Conservation (phyloP, 2,113 vertebrate genomes). For the Ceyx margarethae region DNA sequence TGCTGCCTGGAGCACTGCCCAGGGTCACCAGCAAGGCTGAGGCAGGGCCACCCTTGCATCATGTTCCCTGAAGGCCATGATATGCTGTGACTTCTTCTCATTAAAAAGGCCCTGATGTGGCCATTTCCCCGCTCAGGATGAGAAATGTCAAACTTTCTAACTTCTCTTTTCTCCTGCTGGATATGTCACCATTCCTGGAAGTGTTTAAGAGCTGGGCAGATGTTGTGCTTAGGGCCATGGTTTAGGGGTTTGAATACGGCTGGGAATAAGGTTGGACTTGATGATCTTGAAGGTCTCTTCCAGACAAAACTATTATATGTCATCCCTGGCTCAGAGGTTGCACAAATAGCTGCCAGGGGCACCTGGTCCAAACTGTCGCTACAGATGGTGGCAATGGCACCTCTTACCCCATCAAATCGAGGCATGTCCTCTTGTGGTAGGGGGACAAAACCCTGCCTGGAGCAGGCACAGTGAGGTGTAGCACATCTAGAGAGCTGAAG, state of each 20-base stretch:
- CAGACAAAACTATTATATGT: no score
- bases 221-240: no score
- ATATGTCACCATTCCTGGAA: background rate
- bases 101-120: background rate
- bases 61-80: background rate
- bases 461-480: background rate
- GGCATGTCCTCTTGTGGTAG: background rate
- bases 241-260: no score
- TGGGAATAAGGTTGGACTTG: no score
- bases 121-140: background rate
- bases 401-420: background rate
- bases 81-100: background rate
- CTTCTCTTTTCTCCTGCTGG: background rate
- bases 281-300: no score
- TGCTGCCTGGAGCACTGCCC: background rate
- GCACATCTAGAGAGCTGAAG: background rate
- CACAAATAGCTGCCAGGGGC: background rate
- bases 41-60: background rate
- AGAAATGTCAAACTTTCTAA: background rate
- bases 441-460: background rate
- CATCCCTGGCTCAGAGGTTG: background rate
- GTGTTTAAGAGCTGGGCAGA: no score
- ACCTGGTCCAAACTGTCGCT: background rate
- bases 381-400: background rate
- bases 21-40: background rate